Conservation (phyloP, 2,888 invertebrate species). For the Rhagophthalmus giganteus region DNA sequence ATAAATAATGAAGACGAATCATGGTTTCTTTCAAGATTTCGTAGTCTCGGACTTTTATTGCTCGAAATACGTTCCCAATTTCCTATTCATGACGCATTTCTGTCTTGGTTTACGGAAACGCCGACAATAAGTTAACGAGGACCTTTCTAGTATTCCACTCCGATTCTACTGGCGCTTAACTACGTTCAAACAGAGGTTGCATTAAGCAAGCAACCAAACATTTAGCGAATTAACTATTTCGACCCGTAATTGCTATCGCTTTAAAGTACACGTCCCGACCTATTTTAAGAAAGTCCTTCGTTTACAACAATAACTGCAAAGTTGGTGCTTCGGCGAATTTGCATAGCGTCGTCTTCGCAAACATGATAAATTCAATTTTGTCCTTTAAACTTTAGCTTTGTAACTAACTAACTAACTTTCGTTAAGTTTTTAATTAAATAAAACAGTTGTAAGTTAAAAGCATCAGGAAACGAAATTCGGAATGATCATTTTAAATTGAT, state of each 20-base stretch:
- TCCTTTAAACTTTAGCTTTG: constrained; percentile 21
- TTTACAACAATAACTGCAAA: constrained; percentile 25
- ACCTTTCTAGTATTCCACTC: constrained; percentile 22
- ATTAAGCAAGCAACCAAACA: constrained; percentile 37
- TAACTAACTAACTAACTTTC: constrained; percentile 30
- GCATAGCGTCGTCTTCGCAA: constrained; percentile 33
- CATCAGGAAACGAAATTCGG: constrained; percentile 20
- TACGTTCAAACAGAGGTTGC: constrained; percentile 36
- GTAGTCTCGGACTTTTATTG: background rate
- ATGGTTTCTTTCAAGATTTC: background rate
- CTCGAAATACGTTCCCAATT: constrained; percentile 3
- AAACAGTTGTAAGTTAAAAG: constrained; percentile 14
- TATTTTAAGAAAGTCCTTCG: constrained; percentile 25
- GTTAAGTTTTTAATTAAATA: constrained; percentile 28
- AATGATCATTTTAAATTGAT: background rate
- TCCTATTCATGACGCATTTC: constrained; percentile 10
- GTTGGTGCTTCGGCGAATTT: constrained; percentile 29
- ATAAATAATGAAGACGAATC: background rate
- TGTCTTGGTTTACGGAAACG: constrained; percentile 17
- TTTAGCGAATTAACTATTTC: constrained; percentile 36
- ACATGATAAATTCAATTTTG: constrained; percentile 34
- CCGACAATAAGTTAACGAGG: constrained; percentile 21
- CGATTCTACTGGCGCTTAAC: constrained; percentile 30
- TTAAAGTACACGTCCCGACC: constrained; percentile 29
- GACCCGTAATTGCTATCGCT: constrained; percentile 33